phyloP scores from a whole-genome alignment of 2,888 invertebrate species.

The Hydriomena furcata region DNA sequence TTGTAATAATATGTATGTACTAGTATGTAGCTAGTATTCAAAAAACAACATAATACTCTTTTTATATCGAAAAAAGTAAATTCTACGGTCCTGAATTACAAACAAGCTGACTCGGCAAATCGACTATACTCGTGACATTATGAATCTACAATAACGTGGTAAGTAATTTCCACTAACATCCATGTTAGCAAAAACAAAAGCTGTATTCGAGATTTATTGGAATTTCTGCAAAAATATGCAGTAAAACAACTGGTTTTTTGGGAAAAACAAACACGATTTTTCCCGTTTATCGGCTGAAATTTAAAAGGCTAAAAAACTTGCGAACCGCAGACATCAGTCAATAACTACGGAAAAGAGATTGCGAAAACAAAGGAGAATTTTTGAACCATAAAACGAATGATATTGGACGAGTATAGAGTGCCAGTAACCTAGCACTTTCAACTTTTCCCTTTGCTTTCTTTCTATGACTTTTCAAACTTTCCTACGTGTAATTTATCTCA shows the following conservation, averaged over 20 bases:
- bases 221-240: conserved; percentile 19
- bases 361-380: conserved; percentile 9
- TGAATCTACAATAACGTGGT: background rate
- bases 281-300: conserved; percentile 11
- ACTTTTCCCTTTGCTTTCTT: background rate
- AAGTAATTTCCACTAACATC: background rate
- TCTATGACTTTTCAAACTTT: background rate
- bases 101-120: background rate
- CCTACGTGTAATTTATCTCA: too few species aligned
- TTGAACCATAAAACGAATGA: background rate
- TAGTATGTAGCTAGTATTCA: too few species aligned
- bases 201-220: background rate
- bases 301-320: conserved; percentile 1
- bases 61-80: background rate
- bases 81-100: background rate
- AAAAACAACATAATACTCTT: too few species aligned
- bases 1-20: too few species aligned
- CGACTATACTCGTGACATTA: too few species aligned
- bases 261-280: conserved; percentile 16
- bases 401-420: background rate
- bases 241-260: conserved; percentile 6
- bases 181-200: conserved; percentile 2
- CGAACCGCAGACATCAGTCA: conserved; percentile 10
- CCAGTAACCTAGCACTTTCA: background rate
- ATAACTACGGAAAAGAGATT: conserved; percentile 9